These are phyloP conservation scores for Rattus rattus DNA, from an alignment of 2,113 vertebrate genomes.

Conservation along the genomic window DNA sequence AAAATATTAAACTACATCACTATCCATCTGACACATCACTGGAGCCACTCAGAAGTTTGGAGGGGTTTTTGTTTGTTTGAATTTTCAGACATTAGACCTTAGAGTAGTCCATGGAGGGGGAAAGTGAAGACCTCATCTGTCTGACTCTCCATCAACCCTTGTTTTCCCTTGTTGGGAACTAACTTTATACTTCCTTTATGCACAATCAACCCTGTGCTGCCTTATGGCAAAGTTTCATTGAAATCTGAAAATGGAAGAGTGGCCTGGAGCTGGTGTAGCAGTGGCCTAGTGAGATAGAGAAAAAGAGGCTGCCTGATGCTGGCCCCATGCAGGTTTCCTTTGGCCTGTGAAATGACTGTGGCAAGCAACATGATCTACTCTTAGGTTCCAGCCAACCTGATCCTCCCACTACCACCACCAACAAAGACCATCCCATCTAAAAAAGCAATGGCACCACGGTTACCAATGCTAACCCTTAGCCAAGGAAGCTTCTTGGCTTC, in stretches of 20 bases:
- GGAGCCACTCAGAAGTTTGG: background rate
- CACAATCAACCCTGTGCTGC: background rate
- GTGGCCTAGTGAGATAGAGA: background rate
- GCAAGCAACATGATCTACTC: background rate
- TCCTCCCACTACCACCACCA: background rate
- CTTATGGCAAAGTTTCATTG: background rate
- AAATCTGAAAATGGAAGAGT: background rate
- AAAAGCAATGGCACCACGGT: background rate
- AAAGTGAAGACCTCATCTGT: background rate
- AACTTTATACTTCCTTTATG: background rate
- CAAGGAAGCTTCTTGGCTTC: background rate
- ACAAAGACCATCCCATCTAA: background rate
- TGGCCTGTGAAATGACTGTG: background rate
- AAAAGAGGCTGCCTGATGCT: background rate
- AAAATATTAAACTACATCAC: background rate
- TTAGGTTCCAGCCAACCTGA: background rate
- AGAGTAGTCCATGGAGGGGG: background rate
- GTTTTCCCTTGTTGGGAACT: background rate
- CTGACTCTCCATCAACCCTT: background rate
- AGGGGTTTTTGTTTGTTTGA: background rate
- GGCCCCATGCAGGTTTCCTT: background rate
- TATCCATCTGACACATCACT: background rate
- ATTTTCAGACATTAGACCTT: background rate
- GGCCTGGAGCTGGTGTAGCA: background rate
- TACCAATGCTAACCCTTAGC: background rate